Evolutionary conservation across 2,113 vertebrate species (phyloP).

Genomic region (Lethenteron camtschaticum): DNA sequence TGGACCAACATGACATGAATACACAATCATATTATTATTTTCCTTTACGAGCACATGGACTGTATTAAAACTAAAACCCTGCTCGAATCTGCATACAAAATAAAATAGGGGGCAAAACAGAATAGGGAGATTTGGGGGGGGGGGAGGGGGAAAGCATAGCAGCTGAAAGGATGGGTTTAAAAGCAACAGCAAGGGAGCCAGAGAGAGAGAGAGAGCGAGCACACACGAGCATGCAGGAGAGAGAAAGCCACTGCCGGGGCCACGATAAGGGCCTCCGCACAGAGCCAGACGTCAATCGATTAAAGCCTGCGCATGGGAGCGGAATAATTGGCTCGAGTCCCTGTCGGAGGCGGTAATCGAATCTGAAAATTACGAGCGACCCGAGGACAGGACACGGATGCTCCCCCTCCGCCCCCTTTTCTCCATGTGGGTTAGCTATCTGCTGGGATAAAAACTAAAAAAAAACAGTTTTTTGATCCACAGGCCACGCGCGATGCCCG

Average conservation of each 20-base stretch:
- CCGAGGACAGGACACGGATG: constrained; percentile 5
- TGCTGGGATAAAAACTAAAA: background rate
- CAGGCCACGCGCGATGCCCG: background rate
- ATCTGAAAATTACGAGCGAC: constrained; percentile 6
- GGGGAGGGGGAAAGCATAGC: background rate
- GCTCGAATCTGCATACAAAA: too few species aligned
- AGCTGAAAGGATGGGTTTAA: background rate
- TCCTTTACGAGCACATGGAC: too few species aligned
- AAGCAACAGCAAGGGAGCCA: background rate
- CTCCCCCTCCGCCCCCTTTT: background rate
- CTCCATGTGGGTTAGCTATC: background rate
- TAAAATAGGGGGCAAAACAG: too few species aligned
- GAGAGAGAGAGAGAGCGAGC: constrained; percentile 2
- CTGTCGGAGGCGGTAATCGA: constrained; percentile 5
- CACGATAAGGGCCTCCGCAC: background rate
- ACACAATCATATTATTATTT: too few species aligned
- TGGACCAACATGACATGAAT: too few species aligned
- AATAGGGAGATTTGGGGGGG: background rate
- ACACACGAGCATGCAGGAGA: background rate
- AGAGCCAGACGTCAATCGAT: constrained; percentile 6
- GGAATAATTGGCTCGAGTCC: constrained; percentile 6
- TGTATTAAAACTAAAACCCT: too few species aligned
- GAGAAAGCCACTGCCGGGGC: constrained; percentile 2
- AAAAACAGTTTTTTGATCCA: background rate
- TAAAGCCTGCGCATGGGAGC: constrained; percentile 4